Conservation (phyloP, 2,888 invertebrate species). For the Acanthoscelides obtectus region DNA sequence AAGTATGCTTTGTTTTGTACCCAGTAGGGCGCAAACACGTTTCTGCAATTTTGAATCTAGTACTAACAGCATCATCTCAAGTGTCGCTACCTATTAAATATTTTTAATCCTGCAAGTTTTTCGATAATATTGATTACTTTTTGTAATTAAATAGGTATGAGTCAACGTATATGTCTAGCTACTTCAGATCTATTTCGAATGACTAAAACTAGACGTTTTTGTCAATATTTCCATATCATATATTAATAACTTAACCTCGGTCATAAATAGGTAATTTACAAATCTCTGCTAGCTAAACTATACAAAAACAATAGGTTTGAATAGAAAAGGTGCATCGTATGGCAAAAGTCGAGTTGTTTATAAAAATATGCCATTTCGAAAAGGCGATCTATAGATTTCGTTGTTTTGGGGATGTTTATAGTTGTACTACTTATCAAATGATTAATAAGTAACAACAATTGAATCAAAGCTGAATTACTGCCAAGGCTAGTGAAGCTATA, state of each 20-base stretch:
- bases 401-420: constrained; percentile 1
- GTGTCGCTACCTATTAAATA: constrained; percentile 37
- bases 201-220: constrained; percentile 33
- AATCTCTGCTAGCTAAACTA: constrained; percentile 26
- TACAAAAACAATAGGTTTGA: constrained; percentile 11
- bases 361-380: background rate
- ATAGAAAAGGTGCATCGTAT: constrained; percentile 10
- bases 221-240: background rate
- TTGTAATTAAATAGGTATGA: constrained; percentile 21
- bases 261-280: constrained; percentile 24
- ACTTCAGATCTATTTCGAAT: constrained; percentile 39
- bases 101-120: constrained; percentile 34
- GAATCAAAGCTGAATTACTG: no score
- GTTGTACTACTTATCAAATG: no score
- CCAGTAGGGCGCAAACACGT: no score
- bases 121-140: constrained; percentile 42
- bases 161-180: constrained; percentile 38
- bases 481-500: no score
- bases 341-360: background rate
- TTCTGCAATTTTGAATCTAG: constrained; percentile 26
- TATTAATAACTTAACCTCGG: constrained; percentile 29
- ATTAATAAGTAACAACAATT: no score
- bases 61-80: constrained; percentile 38
- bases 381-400: constrained; percentile 1
- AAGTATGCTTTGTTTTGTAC: no score